phyloP scores from a whole-genome alignment of 2,888 invertebrate species.

The Helicoverpa assulta region DNA sequence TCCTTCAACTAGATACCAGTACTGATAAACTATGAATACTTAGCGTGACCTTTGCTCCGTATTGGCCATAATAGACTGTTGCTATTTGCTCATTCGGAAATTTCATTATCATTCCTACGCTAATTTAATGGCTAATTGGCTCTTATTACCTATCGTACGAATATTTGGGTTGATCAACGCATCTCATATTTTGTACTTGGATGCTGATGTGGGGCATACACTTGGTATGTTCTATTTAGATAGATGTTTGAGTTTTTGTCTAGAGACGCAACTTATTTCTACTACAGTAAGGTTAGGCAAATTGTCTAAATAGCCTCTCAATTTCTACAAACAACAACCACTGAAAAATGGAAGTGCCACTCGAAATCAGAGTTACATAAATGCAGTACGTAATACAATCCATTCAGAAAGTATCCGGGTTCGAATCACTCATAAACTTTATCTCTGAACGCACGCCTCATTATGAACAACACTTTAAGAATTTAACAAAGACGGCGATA shows the following conservation, averaged over 20 bases:
- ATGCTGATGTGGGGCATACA: constrained; percentile 7
- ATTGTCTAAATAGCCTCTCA: not conserved
- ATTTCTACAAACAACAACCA: not conserved
- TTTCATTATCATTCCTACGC: constrained; percentile 65
- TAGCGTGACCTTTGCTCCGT: constrained; percentile 61
- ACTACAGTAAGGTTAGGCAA: not conserved
- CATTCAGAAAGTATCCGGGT: constrained; percentile 46
- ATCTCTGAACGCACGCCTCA: constrained; percentile 30
- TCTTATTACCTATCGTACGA: constrained; percentile 55
- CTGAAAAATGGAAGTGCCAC: constrained; percentile 39
- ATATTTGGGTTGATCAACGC: constrained; percentile 61
- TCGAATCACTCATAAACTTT: constrained; percentile 37
- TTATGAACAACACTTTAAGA: constrained; percentile 57
- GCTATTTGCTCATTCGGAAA: constrained; percentile 63
- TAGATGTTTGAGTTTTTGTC: not conserved
- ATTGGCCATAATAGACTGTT: constrained; percentile 60
- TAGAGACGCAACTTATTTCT: not conserved
- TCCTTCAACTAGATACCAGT: constrained; percentile 47
- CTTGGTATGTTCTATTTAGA: not conserved
- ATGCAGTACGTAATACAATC: constrained; percentile 30
- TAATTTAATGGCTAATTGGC: constrained; percentile 64
- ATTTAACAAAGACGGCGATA: constrained; percentile 58
- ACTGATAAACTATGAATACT: constrained; percentile 60
- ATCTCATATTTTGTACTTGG: constrained; percentile 38
- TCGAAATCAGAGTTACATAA: constrained; percentile 38